These are phyloP conservation scores for Barypeithes pellucidus DNA, from an alignment of 2,888 invertebrate genomes.

Conservation along the genomic window DNA sequence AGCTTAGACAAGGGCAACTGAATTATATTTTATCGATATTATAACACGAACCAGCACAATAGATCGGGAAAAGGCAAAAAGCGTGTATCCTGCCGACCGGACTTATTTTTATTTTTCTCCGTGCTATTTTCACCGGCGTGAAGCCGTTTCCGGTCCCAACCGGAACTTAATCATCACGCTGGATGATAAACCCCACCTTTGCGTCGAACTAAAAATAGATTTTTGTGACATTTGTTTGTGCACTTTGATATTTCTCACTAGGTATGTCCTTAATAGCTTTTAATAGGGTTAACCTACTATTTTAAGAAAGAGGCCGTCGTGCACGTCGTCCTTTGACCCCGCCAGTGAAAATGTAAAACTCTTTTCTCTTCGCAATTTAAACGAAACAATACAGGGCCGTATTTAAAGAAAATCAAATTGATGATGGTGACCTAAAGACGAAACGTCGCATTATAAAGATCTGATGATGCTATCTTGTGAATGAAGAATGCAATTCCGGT, in stretches of 20 bases:
- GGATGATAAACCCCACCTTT: constrained; percentile 41
- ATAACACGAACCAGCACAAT: constrained; percentile 8
- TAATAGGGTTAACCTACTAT: constrained; percentile 24
- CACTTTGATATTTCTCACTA: constrained; percentile 23
- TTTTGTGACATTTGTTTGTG: constrained; percentile 27
- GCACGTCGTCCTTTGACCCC: not conserved
- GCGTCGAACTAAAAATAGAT: constrained; percentile 38
- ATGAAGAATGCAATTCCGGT: too few species aligned
- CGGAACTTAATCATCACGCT: constrained; percentile 39
- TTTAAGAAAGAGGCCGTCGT: constrained; percentile 1
- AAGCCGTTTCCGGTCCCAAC: constrained; percentile 43
- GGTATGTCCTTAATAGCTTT: constrained; percentile 25
- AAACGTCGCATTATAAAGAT: too few species aligned
- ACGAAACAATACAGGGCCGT: too few species aligned
- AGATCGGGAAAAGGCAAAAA: constrained; percentile 36
- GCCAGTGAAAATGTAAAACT: too few species aligned
- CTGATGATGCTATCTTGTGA: too few species aligned
- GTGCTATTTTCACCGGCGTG: constrained; percentile 35
- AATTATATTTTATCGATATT: constrained; percentile 16
- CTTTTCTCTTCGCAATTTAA: too few species aligned
- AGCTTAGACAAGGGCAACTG: not conserved
- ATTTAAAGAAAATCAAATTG: too few species aligned
- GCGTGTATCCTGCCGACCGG: constrained; percentile 39
- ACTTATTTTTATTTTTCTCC: constrained; percentile 31
- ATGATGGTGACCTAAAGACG: too few species aligned